Conservation (phyloP, 92 coral and sea anemone species). For the Blastomussa wellsi region DNA sequence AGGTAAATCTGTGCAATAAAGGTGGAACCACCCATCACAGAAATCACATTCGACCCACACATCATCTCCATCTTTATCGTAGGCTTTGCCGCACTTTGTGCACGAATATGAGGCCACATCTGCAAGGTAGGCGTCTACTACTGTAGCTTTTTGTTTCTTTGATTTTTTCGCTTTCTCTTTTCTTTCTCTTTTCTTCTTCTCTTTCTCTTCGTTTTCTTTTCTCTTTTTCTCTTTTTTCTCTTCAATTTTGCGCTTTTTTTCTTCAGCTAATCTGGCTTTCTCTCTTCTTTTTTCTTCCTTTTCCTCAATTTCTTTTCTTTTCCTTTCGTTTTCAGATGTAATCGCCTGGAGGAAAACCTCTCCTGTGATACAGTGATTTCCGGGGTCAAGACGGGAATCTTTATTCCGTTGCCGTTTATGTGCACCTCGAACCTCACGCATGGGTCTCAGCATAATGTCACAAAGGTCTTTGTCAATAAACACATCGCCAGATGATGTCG, state of each 20-base stretch:
- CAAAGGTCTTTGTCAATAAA: too few species aligned
- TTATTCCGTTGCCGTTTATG: neutral
- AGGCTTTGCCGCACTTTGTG: too few species aligned
- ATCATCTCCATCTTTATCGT: too few species aligned
- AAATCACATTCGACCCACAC: too few species aligned
- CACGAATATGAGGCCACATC: too few species aligned
- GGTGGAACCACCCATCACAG: too few species aligned
- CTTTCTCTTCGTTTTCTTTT: neutral
- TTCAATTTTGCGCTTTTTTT: neutral
- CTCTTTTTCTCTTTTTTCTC: neutral
- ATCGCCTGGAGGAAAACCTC: constrained; percentile 5
- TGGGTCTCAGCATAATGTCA: too few species aligned
- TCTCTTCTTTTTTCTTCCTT: neutral
- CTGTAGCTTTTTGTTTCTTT: too few species aligned
- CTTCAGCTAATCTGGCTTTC: neutral
- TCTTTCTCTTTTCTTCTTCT: neutral
- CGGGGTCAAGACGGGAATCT: constrained; percentile 6
- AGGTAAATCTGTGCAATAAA: too few species aligned
- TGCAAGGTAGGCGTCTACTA: too few species aligned
- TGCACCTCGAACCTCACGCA: too few species aligned
- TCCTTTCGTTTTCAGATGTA: constrained; percentile 5
- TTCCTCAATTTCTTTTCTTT: constrained; percentile 1
- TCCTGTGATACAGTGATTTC: constrained; percentile 18
- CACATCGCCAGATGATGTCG: too few species aligned
- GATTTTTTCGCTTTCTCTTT: neutral